Percentiles rank a stretch among this genome's conserved stretches.
These are phyloP conservation scores for Stigmatopora argus DNA, from an alignment of 2,113 vertebrate species.

Conservation along the genomic window DNA sequence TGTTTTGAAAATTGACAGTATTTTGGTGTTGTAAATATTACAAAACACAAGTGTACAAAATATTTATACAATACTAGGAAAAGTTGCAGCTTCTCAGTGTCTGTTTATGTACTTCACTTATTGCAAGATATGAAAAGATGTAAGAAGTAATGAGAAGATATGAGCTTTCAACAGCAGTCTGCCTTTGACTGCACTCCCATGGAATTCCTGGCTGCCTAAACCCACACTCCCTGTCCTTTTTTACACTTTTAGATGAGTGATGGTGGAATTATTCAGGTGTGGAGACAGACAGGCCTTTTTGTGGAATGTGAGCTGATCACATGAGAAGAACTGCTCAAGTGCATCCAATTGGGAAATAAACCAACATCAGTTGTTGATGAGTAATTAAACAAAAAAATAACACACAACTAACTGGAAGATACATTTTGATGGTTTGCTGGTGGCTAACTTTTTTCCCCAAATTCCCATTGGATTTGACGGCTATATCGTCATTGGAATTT, in stretches of 20 bases:
- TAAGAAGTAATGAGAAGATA: conserved; percentile 22
- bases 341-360: background rate
- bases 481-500: too few relatives aligned
- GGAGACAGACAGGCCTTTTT: background rate
- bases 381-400: background rate
- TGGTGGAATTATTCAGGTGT: conserved; percentile 27
- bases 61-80: background rate
- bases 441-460: too few relatives aligned
- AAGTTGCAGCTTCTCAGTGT: background rate
- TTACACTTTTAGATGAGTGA: conserved; percentile 32
- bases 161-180: conserved; percentile 47
- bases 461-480: too few relatives aligned
- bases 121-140: background rate
- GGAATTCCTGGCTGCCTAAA: conserved; percentile 39
- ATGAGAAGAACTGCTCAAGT: background rate
- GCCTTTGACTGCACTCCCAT: conserved; percentile 46
- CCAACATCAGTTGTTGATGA: background rate
- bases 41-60: background rate
- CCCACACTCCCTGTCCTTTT: conserved; percentile 37
- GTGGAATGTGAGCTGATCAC: conserved; percentile 6
- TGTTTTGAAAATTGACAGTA: background rate
- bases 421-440: too few relatives aligned
- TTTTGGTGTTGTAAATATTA: background rate
- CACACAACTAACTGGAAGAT: background rate
- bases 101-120: background rate